Conservation (phyloP, 2,888 invertebrate species). For the Pachymerium ferrugineum region DNA sequence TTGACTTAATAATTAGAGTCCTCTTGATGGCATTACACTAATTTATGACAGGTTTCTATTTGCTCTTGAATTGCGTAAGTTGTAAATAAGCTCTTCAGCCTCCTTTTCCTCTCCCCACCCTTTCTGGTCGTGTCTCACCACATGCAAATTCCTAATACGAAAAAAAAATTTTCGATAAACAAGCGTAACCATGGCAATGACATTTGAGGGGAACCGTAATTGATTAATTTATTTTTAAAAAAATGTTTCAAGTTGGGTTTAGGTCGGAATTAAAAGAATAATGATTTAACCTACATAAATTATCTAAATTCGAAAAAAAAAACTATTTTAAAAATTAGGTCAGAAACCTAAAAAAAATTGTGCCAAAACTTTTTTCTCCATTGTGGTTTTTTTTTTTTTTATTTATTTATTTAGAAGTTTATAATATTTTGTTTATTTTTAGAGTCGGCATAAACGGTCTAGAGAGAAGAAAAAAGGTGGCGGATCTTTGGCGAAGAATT, state of each 20-base stretch:
- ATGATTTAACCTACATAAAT: too few species aligned
- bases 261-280: not conserved
- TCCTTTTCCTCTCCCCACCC: not conserved
- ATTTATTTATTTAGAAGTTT: conserved; percentile 2
- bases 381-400: not conserved
- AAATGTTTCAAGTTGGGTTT: too few species aligned
- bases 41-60: too few species aligned
- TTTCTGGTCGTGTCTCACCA: not conserved
- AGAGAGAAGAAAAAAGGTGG: conserved; percentile 17
- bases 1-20: too few species aligned
- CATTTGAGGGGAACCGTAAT: not conserved
- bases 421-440: not conserved
- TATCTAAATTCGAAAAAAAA: too few species aligned
- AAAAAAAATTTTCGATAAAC: not conserved
- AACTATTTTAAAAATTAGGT: too few species aligned
- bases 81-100: not conserved
- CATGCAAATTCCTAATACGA: not conserved
- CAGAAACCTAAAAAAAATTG: too few species aligned
- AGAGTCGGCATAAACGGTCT: conserved; percentile 30
- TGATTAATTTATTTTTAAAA: not conserved
- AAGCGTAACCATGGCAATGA: not conserved
- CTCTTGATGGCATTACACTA: too few species aligned
- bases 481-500: not conserved
- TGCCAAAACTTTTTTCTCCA: too few species aligned
- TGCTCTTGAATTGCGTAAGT: too few species aligned